phyloP scores from a whole-genome alignment of 2,888 invertebrate species.

The Agriopis marginaria region DNA sequence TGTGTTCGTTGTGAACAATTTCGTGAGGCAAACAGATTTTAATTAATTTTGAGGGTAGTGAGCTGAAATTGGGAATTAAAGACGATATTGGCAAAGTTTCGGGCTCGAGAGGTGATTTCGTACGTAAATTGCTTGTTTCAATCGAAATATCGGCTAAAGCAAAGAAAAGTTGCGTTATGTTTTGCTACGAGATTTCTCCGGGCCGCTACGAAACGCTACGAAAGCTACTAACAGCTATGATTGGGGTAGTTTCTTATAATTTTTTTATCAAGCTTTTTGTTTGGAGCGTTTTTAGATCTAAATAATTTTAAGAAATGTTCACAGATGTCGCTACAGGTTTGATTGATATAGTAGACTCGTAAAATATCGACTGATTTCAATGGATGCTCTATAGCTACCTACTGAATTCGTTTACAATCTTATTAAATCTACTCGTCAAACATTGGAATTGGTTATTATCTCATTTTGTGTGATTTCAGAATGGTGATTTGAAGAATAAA shows the following conservation, averaged over 20 bases:
- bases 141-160: conserved; percentile 28
- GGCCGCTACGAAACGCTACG: conserved; percentile 7
- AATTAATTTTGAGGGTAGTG: conserved; percentile 49
- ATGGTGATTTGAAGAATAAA: not conserved
- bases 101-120: conserved; percentile 33
- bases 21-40: conserved; percentile 50
- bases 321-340: conserved; percentile 45
- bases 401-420: conserved; percentile 1
- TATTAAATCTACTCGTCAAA: not conserved
- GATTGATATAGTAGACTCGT: conserved; percentile 16
- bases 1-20: conserved; percentile 39
- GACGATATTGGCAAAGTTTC: conserved; percentile 51
- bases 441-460: not conserved
- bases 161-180: conserved; percentile 43
- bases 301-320: conserved; percentile 30
- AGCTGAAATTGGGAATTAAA: conserved; percentile 46
- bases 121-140: conserved; percentile 32
- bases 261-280: conserved; percentile 18
- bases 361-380: conserved; percentile 25
- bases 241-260: conserved; percentile 19
- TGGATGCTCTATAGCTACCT: conserved; percentile 12
- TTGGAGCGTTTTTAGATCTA: conserved; percentile 19
- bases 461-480: not conserved
- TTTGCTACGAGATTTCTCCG: conserved; percentile 48
- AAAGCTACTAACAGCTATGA: not conserved